Evolutionary conservation across 2,888 invertebrate species (phyloP).

Genomic region (Cantharis rufa): DNA sequence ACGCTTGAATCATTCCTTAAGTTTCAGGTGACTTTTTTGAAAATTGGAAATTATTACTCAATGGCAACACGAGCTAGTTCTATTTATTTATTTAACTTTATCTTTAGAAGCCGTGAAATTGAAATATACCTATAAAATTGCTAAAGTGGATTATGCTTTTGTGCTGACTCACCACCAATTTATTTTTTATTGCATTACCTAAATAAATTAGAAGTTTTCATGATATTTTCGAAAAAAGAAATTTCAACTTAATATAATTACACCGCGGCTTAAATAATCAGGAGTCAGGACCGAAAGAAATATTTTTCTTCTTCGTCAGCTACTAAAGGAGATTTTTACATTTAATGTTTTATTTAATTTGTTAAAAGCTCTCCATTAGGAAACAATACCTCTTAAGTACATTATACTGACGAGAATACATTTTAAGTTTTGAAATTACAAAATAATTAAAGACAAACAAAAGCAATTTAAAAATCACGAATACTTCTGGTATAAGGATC

Average conservation of each 20-base stretch:
- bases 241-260: background rate
- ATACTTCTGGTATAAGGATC: background rate
- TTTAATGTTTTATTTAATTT: background rate
- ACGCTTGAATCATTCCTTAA: constrained; percentile 19
- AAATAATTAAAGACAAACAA: background rate
- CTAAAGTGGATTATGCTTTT: constrained; percentile 17
- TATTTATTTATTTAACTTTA: constrained; percentile 8
- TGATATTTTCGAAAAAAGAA: background rate
- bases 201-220: constrained; percentile 10
- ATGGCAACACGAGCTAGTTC: constrained; percentile 13
- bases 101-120: constrained; percentile 15
- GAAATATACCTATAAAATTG: constrained; percentile 14
- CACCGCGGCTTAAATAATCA: background rate
- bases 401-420: background rate
- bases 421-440: background rate
- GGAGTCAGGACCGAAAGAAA: background rate
- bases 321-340: background rate
- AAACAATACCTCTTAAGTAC: background rate
- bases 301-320: background rate
- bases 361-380: background rate
- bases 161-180: constrained; percentile 6
- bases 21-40: constrained; percentile 5
- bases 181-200: constrained; percentile 6
- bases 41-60: background rate
- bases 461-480: background rate